Conservation (phyloP, 2,113 vertebrate genomes). For the Rhinopithecus roxellana region DNA sequence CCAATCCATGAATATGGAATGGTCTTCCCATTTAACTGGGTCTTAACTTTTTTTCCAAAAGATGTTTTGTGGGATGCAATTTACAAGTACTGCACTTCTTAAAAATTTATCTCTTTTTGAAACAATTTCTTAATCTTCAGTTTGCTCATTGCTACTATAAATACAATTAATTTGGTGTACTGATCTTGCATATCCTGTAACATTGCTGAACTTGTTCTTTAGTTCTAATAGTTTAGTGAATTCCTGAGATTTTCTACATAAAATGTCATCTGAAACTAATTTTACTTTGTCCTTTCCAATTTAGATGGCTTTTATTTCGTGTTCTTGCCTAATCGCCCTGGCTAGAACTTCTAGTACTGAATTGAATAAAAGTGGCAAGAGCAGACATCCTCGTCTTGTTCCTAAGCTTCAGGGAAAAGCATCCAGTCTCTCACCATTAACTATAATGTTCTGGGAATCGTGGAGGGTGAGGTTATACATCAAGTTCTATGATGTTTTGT, state of each 20-base stretch:
- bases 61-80: not conserved
- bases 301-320: not conserved
- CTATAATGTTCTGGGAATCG: not conserved
- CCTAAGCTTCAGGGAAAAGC: not conserved
- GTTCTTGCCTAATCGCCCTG: not conserved
- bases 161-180: not conserved
- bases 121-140: conserved; percentile 21
- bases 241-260: not conserved
- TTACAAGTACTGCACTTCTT: not conserved
- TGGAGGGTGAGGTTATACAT: not conserved
- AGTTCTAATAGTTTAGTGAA: not conserved
- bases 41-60: not conserved
- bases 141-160: not conserved
- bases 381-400: not conserved
- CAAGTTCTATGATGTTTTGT: not conserved
- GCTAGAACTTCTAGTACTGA: not conserved
- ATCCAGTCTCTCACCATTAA: not conserved
- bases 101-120: not conserved
- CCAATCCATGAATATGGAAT: not conserved
- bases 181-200: not conserved
- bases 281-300: not conserved
- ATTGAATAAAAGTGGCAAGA: not conserved
- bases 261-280: not conserved
- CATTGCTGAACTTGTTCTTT: not conserved
- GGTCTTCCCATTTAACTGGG: not conserved